Conservation (phyloP, 2,113 vertebrate genomes). For the Brachypteracias leptosomus region DNA sequence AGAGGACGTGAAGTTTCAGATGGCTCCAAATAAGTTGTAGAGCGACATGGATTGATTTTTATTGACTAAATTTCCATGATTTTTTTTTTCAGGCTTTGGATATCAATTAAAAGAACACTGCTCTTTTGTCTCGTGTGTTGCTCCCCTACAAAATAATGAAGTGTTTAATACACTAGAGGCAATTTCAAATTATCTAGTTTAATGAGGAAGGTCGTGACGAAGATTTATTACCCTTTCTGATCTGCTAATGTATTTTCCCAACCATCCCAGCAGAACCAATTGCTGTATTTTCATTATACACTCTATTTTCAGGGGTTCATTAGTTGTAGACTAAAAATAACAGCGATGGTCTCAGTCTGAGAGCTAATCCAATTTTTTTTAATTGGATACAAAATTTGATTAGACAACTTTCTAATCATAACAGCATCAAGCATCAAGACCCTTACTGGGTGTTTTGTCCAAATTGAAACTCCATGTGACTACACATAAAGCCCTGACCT, state of each 20-base stretch:
- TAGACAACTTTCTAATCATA: conserved; percentile 55
- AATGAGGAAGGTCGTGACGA: conserved; percentile 64
- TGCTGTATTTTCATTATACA: conserved; percentile 28
- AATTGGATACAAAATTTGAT: conserved; percentile 62
- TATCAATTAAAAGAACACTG: conserved; percentile 48
- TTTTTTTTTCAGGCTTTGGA: background rate
- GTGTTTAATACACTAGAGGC: conserved; percentile 70
- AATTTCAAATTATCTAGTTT: conserved; percentile 67
- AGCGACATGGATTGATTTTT: background rate
- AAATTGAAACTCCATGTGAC: conserved; percentile 16
- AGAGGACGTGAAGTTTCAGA: background rate
- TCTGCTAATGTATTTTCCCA: conserved; percentile 60
- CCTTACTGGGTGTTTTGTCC: conserved; percentile 20
- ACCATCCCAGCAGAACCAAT: conserved; percentile 57
- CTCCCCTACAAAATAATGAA: conserved; percentile 61
- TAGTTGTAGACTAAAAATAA: conserved; percentile 62
- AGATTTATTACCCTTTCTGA: conserved; percentile 66
- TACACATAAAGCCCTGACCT: conserved; percentile 28
- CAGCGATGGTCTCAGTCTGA: conserved; percentile 4
- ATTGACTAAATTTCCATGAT: background rate
- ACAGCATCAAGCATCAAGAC: conserved; percentile 12
- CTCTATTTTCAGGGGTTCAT: conserved; percentile 66
- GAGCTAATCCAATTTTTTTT: conserved; percentile 53
- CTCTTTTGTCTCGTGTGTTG: conserved; percentile 43
- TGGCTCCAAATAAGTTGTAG: background rate